These are phyloP conservation scores for Mastacembelus armatus DNA, from an alignment of 2,797 vertebrate species.

Conservation along the genomic window DNA sequence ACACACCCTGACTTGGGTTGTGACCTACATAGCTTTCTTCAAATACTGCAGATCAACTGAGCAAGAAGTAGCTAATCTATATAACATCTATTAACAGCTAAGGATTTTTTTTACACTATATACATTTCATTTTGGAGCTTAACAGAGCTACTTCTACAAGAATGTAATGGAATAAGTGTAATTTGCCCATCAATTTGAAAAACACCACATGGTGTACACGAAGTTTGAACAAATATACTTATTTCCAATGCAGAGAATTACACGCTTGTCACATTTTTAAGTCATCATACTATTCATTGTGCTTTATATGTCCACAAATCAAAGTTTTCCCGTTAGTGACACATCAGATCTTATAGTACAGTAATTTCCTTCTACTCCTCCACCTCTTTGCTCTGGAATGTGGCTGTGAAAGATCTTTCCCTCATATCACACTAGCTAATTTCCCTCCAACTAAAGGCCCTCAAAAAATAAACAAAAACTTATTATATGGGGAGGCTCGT, in stretches of 20 bases:
- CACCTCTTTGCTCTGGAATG: slow-evolving; percentile 38
- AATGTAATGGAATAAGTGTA: slow-evolving; percentile 8
- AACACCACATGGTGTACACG: slow-evolving; percentile 20
- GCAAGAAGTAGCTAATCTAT: not conserved
- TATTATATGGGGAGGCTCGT: slow-evolving; percentile 6
- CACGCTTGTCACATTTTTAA: slow-evolving; percentile 21
- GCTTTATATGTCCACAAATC: slow-evolving; percentile 38
- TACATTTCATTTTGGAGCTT: not conserved
- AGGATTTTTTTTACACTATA: not conserved
- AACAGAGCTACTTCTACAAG: not conserved
- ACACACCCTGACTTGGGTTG: not conserved
- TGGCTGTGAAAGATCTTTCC: slow-evolving; percentile 40
- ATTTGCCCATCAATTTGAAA: slow-evolving; percentile 9
- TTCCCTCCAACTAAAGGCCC: slow-evolving; percentile 41
- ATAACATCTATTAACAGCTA: not conserved
- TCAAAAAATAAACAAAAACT: slow-evolving; percentile 38
- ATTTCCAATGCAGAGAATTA: slow-evolving; percentile 27
- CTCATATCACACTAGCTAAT: slow-evolving; percentile 28
- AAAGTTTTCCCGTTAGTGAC: slow-evolving; percentile 37
- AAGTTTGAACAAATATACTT: not conserved
- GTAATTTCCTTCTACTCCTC: slow-evolving; percentile 33
- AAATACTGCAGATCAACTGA: not conserved
- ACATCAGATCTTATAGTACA: slow-evolving; percentile 38
- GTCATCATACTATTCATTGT: slow-evolving; percentile 7
- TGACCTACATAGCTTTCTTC: not conserved